Percentiles rank a stretch among this genome's conserved stretches.
These are phyloP conservation scores for Acipenser ruthenus DNA, from an alignment of 2,797 vertebrate species.

Conservation along the genomic window DNA sequence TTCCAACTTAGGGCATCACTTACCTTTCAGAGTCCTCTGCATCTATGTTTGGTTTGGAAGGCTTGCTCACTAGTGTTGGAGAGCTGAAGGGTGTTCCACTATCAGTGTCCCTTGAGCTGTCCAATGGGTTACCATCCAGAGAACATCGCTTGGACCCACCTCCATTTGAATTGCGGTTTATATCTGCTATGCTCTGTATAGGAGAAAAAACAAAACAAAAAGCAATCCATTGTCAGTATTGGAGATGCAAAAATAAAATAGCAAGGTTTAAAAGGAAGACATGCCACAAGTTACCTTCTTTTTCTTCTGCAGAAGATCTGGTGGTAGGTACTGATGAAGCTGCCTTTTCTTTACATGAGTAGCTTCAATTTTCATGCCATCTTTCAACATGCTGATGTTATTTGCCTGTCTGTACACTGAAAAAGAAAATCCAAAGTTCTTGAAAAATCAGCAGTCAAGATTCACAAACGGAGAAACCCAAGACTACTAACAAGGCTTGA, in stretches of 20 bases:
- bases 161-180: conserved; percentile 64
- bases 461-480: too few species aligned
- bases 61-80: conserved; percentile 51
- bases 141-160: conserved; percentile 70
- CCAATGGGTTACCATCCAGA: conserved; percentile 69
- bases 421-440: conserved; percentile 7
- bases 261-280: neutral
- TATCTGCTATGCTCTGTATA: conserved; percentile 70
- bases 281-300: conserved; percentile 68
- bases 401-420: conserved; percentile 91
- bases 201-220: too few species aligned
- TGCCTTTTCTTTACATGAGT: conserved; percentile 92
- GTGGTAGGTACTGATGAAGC: conserved; percentile 85
- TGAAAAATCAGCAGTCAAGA: too few species aligned
- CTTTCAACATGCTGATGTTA: conserved; percentile 89
- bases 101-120: conserved; percentile 74
- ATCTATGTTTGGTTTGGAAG: conserved; percentile 49
- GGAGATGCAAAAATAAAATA: neutral
- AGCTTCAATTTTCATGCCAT: conserved; percentile 94
- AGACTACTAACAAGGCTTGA: too few species aligned
- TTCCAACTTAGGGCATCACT: neutral
- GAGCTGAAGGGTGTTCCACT: conserved; percentile 65
- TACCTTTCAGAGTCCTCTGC: conserved; percentile 50
- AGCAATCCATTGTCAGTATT: too few species aligned
- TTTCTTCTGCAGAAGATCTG: conserved; percentile 82